These are phyloP conservation scores for Donacobius atricapilla DNA, from an alignment of 2,113 vertebrate genomes.

Conservation along the genomic window DNA sequence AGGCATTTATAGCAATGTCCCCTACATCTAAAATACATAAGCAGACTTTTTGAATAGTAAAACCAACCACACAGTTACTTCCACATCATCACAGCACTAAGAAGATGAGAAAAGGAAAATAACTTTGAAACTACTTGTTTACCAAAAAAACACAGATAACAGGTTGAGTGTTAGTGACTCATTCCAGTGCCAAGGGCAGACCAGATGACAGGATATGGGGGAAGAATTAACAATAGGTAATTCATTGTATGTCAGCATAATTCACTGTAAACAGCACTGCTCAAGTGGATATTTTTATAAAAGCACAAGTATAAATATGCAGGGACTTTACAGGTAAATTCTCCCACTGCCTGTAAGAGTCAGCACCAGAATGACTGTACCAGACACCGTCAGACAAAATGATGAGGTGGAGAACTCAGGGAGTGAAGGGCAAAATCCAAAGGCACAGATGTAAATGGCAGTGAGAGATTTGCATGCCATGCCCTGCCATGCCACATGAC, in stretches of 20 bases:
- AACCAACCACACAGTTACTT: not conserved
- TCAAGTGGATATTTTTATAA: not conserved
- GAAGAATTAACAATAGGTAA: not conserved
- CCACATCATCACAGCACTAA: not conserved
- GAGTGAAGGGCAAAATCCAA: not conserved
- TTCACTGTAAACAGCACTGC: not conserved
- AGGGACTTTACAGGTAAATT: not conserved
- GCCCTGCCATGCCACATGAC: not conserved
- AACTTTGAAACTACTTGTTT: not conserved
- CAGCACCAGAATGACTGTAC: not conserved
- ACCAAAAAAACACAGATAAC: not conserved
- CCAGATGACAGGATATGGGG: not conserved
- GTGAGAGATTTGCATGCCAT: not conserved
- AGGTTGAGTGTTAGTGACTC: not conserved
- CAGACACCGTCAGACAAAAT: not conserved
- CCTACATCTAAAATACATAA: not conserved
- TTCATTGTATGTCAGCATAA: not conserved
- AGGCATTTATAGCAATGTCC: not conserved
- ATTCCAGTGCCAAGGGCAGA: not conserved
- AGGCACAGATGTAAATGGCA: not conserved
- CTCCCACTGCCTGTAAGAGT: not conserved
- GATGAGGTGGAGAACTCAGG: not conserved
- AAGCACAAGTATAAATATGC: not conserved
- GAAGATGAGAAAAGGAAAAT: not conserved
- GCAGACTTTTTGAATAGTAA: not conserved